Evolutionary conservation across 2,113 vertebrate genomes (phyloP).

Genomic region (Leucoraja erinaceus): DNA sequence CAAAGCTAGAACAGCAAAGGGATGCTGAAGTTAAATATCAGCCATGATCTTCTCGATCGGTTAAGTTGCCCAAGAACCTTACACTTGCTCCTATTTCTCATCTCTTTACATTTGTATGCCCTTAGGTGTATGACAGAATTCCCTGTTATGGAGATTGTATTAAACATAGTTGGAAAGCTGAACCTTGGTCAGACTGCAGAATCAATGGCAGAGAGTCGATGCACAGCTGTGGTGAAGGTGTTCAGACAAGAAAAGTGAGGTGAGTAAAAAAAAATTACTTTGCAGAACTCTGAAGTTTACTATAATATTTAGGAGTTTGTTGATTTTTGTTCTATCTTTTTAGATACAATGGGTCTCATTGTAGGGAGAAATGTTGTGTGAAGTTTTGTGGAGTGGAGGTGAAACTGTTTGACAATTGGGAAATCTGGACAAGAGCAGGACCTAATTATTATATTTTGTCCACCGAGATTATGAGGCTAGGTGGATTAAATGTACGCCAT

Average conservation of each 20-base stretch:
- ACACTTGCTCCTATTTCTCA: no score
- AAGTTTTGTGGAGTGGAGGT: no score
- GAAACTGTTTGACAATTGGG: no score
- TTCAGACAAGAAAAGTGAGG: constrained; percentile 85
- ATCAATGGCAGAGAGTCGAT: constrained; percentile 73
- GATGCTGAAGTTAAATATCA: no score
- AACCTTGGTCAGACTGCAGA: constrained; percentile 86
- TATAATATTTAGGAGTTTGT: background rate
- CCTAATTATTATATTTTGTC: no score
- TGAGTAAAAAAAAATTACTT: constrained; percentile 52
- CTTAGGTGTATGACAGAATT: constrained; percentile 83
- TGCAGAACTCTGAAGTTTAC: background rate
- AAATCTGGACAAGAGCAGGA: no score
- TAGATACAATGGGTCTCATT: background rate
- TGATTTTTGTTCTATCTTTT: background rate
- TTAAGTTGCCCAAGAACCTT: no score
- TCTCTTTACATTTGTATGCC: background rate
- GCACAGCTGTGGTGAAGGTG: constrained; percentile 81
- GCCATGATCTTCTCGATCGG: no score
- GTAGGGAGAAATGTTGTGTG: no score
- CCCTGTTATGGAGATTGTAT: constrained; percentile 77
- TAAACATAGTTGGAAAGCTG: constrained; percentile 75
- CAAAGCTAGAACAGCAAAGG: no score
- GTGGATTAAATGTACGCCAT: no score
- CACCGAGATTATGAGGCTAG: no score